Percentiles rank a stretch among this genome's conserved stretches.
Evolutionary conservation across 1,140 invertebrate species (phyloP).

Genomic region (Drosophila lacteicornis): DNA sequence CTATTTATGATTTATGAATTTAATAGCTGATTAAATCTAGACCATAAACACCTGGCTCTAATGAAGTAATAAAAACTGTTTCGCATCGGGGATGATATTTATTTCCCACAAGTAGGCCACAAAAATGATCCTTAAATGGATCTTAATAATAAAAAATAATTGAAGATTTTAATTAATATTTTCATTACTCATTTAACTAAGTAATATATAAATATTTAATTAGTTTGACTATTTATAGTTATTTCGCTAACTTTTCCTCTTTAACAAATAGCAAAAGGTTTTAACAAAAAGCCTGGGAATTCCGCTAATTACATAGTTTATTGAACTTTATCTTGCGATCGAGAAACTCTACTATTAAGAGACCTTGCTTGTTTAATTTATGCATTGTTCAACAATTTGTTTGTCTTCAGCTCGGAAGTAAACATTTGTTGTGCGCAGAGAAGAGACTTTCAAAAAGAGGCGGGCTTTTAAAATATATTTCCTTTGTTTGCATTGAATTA

Average conservation of each 20-base stretch:
- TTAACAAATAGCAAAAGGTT: neutral
- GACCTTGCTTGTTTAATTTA: conserved; percentile 17
- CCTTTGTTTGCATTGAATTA: conserved; percentile 14
- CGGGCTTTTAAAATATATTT: conserved; percentile 12
- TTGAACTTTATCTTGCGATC: conserved; percentile 13
- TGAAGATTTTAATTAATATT: neutral
- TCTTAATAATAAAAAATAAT: no score
- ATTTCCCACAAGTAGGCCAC: neutral
- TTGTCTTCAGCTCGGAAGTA: conserved; percentile 15
- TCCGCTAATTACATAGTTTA: conserved; percentile 7
- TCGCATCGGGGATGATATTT: neutral
- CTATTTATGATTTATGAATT: conserved; percentile 5
- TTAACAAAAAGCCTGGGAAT: conserved; percentile 14
- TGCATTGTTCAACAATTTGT: conserved; percentile 16
- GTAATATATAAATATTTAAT: no score
- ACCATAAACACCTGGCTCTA: neutral
- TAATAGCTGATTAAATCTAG: conserved; percentile 4
- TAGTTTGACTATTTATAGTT: no score
- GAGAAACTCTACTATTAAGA: conserved; percentile 2
- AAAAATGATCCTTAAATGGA: neutral
- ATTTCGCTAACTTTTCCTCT: neutral
- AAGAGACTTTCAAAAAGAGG: conserved; percentile 14
- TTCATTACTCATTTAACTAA: neutral
- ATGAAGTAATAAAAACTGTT: neutral
- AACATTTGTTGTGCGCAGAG: conserved; percentile 12